Conservation (phyloP, 2,797 vertebrate species). For the Phrynocephalus vlangalii region DNA sequence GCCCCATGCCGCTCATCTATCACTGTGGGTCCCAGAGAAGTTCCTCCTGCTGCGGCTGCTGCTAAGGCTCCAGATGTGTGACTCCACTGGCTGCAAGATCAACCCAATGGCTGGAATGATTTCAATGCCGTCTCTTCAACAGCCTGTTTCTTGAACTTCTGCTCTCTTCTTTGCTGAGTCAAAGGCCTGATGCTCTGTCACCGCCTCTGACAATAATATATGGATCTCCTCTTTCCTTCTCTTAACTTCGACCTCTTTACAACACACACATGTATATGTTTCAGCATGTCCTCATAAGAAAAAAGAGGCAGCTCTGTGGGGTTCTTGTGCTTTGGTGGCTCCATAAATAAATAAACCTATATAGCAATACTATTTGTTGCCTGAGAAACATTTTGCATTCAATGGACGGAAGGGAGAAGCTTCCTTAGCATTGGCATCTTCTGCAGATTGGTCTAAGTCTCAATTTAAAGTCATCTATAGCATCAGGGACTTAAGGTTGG, state of each 20-base stretch:
- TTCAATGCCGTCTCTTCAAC: neutral
- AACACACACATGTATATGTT: too few species aligned
- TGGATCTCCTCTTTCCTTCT: neutral
- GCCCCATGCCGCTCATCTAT: neutral
- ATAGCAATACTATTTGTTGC: too few species aligned
- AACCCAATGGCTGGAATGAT: neutral
- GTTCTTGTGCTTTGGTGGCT: neutral
- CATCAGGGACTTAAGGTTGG: too few species aligned
- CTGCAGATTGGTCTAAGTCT: too few species aligned
- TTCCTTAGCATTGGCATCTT: too few species aligned
- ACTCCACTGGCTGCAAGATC: neutral
- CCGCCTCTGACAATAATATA: too few species aligned
- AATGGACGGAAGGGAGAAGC: neutral
- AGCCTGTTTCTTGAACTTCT: neutral
- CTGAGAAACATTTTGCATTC: neutral
- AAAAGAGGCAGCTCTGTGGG: too few species aligned
- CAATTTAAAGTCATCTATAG: too few species aligned
- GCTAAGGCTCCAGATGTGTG: neutral
- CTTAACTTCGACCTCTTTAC: neutral
- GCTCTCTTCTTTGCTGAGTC: neutral
- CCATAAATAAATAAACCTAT: neutral
- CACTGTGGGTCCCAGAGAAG: neutral
- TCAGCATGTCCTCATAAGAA: too few species aligned
- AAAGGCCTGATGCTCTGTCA: too few species aligned
- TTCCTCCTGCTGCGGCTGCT: neutral